These are phyloP conservation scores for Aplidium turbinatum DNA, from an alignment of 23 tunicate species.

Conservation along the genomic window DNA sequence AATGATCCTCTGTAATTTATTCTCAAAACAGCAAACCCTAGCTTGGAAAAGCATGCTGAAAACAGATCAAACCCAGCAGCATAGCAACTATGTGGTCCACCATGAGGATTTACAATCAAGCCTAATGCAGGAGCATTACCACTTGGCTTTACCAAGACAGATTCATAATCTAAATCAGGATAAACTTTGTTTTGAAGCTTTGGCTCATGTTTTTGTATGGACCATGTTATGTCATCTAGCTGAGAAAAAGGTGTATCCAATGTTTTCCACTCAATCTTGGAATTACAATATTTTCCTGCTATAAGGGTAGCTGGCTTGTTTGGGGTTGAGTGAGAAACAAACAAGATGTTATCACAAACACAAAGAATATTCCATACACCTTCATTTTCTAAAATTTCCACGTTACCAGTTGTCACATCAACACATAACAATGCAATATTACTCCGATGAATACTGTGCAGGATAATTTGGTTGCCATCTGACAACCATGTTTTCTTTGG, in stretches of 20 bases:
- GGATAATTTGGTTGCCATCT: constrained; percentile 17
- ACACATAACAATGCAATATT: constrained; percentile 31
- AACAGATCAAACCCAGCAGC: constrained; percentile 45
- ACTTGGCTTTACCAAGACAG: constrained; percentile 51
- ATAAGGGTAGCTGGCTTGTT: constrained; percentile 39
- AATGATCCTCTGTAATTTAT: constrained; percentile 81
- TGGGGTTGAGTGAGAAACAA: constrained; percentile 65
- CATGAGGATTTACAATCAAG: constrained; percentile 78
- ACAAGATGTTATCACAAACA: constrained; percentile 50
- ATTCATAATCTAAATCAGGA: constrained; percentile 59
- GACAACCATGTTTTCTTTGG: constrained; percentile 38
- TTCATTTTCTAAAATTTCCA: constrained; percentile 34
- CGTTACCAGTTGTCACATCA: constrained; percentile 47
- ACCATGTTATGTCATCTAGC: constrained; percentile 42
- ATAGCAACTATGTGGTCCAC: constrained; percentile 72
- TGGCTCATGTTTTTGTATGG: constrained; percentile 45
- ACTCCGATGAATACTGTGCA: constrained; percentile 36
- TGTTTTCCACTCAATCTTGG: constrained; percentile 33
- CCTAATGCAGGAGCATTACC: constrained; percentile 8
- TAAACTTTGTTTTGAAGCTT: constrained; percentile 31
- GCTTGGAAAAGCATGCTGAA: constrained; percentile 37
- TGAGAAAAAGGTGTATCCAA: constrained; percentile 26
- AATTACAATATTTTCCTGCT: constrained; percentile 22
- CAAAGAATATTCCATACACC: constrained; percentile 37
- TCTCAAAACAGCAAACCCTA: constrained; percentile 65